These are phyloP conservation scores for Garra rufa DNA, from an alignment of 2,113 vertebrate species.

Conservation along the genomic window DNA sequence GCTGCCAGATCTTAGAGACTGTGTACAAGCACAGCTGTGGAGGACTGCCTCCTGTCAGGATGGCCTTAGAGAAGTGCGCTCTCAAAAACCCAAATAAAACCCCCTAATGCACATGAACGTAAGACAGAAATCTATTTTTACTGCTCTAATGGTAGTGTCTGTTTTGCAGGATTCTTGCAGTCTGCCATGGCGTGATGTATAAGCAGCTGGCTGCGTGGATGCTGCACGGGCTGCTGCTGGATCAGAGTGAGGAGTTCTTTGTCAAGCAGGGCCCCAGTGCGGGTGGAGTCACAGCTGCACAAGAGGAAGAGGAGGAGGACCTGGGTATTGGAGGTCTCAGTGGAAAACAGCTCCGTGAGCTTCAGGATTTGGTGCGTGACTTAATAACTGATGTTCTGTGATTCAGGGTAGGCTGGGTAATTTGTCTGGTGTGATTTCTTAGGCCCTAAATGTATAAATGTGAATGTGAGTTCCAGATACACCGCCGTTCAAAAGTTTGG, in stretches of 20 bases:
- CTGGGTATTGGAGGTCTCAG: constrained; percentile 94
- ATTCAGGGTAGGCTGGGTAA: neutral
- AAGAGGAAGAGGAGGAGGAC: constrained; percentile 96
- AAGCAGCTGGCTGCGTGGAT: constrained; percentile 99
- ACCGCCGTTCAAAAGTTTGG: no score
- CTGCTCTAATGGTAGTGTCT: constrained; percentile 10
- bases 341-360: constrained; percentile 92
- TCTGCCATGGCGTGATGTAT: constrained; percentile 98
- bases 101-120: neutral
- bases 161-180: constrained; percentile 86
- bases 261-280: constrained; percentile 93
- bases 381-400: neutral
- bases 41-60: constrained; percentile 92
- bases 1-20: constrained; percentile 95
- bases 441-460: neutral
- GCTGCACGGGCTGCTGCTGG: constrained; percentile 93
- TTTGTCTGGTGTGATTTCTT: neutral
- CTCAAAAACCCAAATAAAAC: neutral
- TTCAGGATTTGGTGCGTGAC: constrained; percentile 91
- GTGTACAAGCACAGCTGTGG: constrained; percentile 96
- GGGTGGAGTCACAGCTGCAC: constrained; percentile 80
- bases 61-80: constrained; percentile 93
- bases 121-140: neutral
- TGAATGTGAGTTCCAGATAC: no score
- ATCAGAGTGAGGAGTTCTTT: constrained; percentile 97